Conservation (phyloP, 2,888 invertebrate genomes). For the Metellina segmentata region DNA sequence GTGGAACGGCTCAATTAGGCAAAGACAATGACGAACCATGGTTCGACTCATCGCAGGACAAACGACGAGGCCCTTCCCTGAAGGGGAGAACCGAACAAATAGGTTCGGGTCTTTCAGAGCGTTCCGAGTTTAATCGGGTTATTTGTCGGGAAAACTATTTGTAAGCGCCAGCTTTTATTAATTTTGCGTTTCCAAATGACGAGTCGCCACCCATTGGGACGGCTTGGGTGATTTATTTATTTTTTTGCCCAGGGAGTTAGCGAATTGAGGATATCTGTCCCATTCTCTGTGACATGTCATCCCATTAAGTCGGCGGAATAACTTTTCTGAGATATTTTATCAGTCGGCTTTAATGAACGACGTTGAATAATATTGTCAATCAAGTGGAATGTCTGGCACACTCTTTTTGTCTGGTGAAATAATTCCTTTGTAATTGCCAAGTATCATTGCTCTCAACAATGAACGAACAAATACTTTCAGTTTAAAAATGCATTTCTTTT, state of each 20-base stretch:
- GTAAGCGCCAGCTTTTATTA: conserved; percentile 26
- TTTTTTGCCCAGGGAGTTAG: background rate
- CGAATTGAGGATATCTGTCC: background rate
- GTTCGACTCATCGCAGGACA: conserved; percentile 25
- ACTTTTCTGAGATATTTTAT: background rate
- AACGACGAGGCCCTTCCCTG: conserved; percentile 5
- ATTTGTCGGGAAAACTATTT: conserved; percentile 34
- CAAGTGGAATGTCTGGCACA: too few species aligned
- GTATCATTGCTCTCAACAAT: too few species aligned
- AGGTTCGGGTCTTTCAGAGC: conserved; percentile 12
- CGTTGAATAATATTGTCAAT: too few species aligned
- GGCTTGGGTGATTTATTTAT: background rate
- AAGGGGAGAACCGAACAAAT: conserved; percentile 11
- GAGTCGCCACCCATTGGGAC: background rate
- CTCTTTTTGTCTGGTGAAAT: too few species aligned
- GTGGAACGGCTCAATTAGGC: conserved; percentile 66
- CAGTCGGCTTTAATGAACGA: too few species aligned
- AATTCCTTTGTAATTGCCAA: too few species aligned
- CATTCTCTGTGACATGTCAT: too few species aligned
- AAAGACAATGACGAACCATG: conserved; percentile 61
- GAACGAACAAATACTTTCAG: too few species aligned
- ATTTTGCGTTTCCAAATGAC: conserved; percentile 2
- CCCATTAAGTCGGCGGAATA: background rate
- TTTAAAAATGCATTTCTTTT: too few species aligned
- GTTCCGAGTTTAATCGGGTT: conserved; percentile 41